phyloP scores from a whole-genome alignment of 2,888 invertebrate genomes.

The Rapana venosa region DNA sequence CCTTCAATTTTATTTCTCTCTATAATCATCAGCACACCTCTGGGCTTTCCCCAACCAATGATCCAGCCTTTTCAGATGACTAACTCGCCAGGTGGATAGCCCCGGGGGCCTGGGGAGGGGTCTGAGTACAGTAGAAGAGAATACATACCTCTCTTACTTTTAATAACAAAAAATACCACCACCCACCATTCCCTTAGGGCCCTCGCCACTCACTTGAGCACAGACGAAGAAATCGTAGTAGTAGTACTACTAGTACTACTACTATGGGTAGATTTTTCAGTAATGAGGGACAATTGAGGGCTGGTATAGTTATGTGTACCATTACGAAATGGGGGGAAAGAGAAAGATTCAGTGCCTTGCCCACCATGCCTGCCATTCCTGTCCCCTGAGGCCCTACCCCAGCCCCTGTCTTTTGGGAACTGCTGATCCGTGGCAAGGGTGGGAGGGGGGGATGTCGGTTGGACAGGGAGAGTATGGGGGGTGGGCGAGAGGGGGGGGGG shows the following conservation, averaged over 20 bases:
- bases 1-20: neutral
- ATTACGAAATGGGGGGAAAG: neutral
- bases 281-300: neutral
- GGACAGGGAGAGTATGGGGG: neutral
- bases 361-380: too few relatives aligned
- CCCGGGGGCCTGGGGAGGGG: neutral
- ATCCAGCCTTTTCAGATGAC: neutral
- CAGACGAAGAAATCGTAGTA: too few relatives aligned
- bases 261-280: neutral
- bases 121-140: too few relatives aligned
- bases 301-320: neutral
- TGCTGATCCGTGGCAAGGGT: slow-evolving; percentile 10
- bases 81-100: neutral
- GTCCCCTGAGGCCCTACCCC: neutral
- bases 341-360: too few relatives aligned
- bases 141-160: neutral
- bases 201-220: neutral
- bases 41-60: neutral
- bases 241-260: neutral
- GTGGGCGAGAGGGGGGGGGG: neutral
- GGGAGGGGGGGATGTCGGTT: neutral
- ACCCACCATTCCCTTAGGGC: neutral
- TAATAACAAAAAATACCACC: slow-evolving; percentile 24
- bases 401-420: slow-evolving; percentile 22
- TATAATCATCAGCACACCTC: neutral